Base-by-base conservation (phyloP, 2,797 vertebrate genomes). In the Trichosurus vulpecula region DNA sequence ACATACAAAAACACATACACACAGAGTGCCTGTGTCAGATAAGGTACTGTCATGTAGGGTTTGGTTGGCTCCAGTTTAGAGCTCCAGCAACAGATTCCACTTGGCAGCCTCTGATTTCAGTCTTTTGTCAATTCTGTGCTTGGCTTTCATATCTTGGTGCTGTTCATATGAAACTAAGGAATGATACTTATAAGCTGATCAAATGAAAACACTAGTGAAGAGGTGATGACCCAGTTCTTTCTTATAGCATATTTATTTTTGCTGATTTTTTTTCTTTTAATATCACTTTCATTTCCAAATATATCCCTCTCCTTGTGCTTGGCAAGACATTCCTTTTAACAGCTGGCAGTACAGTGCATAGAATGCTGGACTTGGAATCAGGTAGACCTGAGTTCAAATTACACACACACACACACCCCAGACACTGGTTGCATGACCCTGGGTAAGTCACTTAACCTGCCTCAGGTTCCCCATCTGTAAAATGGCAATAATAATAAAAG, bases 131-230 rank as follows among this genome's bases (percentile, higher is more conserved):
- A n/a, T 66, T n/a, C 61, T 66, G 35, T 66, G 51, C 90, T 89
- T 55, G 92, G 90, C 96, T 94, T 96, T 97, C 97, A 96, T 93
- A 95, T 53, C 95, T 53, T 94, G 92, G 47, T 27, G 51, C 41
- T 25, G 9, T 96, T 97, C 96, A 91, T 54, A 93, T 91, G 91
- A 97, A 96, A 58, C 91, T 94, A 81, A 96, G 94, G 58, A 95
- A 92, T 93, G 92, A 92, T 92, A 90, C 97, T 95, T 94, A 56
- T 94, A 94, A 92, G 93, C 95, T 95, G 95, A 95, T 96, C 97
- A 97, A 95, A 97, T 97, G 93, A 95, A 93, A 95, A 97, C 96
- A 90, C 58, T 94, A 96, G 94, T 97, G 92, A 96, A 93, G 97
- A 95, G 29, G 94, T 87, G 90, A 96, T 66, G 81, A 89, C 66